Evolutionary conservation across 2,888 invertebrate species (phyloP), one percentile per base, ranked within the genome.

Genomic region (Ochropleura plecta): DNA sequence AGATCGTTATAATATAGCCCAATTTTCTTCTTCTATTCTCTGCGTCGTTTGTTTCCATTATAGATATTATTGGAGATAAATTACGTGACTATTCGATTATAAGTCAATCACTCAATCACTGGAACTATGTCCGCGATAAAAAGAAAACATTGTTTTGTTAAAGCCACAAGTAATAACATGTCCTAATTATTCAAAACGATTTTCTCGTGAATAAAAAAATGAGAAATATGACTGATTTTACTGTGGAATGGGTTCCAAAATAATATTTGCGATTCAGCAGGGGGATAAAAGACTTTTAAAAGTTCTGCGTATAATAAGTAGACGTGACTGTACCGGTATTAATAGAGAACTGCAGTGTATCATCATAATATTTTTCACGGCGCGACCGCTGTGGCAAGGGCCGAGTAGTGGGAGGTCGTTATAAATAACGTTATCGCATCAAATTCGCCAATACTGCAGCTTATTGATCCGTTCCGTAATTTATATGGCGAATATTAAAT

Each of bases 401-500:
- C 7, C 20, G 49, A 20, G 18, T 53, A 51, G 14, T 73, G 70
- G 10, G 49, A 16, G 76, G 59, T 74, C 76, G 68, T 63, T 70
- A 86, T 87, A 89, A 90, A 90, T 88, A 89, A 88, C 76, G 79
- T 84, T 85, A 86, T 86, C 86, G 76, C 77, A 73, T 88, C 72
- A 83, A 85, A 88, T 82, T 86, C 81, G 78, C 81, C 84, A 87
- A 88, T 83, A 78, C 79, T 76, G 79, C 87, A 88, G 80, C 88
- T 88, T 82, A 79, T 79, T 78, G 78, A 42, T 49, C 69, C 66
- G 66, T 68, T 12, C 12, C n/a, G 44, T n/a, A 62, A 44, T n/a
- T 62, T n/a, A 44, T 62, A 44, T 14, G 12, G 44, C n/a, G 12
- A 62, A 62, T n/a, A n/a, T 20, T 12, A 62, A 62, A 44, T 44